Evolutionary conservation across 2,113 vertebrate genomes (phyloP), one percentile per base, ranked within the genome.

Genomic region (Axis porcinus): DNA sequence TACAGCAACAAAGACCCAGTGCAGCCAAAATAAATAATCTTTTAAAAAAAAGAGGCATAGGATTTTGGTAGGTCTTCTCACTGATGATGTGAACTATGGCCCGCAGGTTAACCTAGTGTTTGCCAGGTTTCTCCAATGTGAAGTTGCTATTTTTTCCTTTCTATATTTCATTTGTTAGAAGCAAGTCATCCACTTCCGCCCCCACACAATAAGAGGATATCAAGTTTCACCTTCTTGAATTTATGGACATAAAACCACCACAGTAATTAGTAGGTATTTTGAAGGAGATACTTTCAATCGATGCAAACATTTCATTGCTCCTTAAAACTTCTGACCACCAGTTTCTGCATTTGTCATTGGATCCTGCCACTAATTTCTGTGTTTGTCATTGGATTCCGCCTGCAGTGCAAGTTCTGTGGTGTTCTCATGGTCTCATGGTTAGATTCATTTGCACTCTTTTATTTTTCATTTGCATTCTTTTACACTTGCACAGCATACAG

Each of bases 1-100:
- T 1, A 14, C 70, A 76, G 70, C 70, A 40, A 7, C 0, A 1
- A 25, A 25, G 23, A 76, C 12, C 12, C 12, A 2, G 70, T 14
- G 23, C 70, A 76, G 25, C 70, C 40, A 27, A 27, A 76, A 43
- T 0, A 76, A 27, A 43, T 43, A 43, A 27, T 14, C 19, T 74
- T 76, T 1, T 12, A 47, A 33, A 79, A 23, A 17, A 50, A 36
- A 25, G 10, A 45, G 14, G 33, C 2, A 12, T n/a, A n/a, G 70
- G 83, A 11, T 83, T 76, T 40, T 15, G 14, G 55, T 54, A 14
- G 55, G 78, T 76, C 60, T 82, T 30, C 17, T 70, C 36, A 45
- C 12, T 58, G 81, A 52, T 36, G 57, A 27, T 57, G 17, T 30
- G 84, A 91, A 17, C 84, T 40, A 54, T n/a, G 28, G 21, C 16